Base-by-base conservation (phyloP, 2,888 invertebrate genomes). In the Heliconius ethilla region DNA sequence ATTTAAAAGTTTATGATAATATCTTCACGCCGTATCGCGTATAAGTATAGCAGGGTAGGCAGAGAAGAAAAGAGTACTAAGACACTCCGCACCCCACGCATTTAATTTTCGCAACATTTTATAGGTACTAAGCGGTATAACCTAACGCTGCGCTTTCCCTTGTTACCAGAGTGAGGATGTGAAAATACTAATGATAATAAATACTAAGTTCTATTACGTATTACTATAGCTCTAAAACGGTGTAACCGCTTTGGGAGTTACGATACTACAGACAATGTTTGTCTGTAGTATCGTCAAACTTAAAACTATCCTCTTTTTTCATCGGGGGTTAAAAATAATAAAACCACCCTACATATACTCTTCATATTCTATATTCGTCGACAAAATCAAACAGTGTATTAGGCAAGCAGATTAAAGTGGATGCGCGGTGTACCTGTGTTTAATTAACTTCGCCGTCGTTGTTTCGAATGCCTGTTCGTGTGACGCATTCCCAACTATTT, bases 371-470 rank as follows among this genome's bases (percentile, higher is more conserved):
- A 59, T 22, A 59, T n/a, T 9, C 59, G 59, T 59, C 63, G 40
- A 62, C 37, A 22, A 63, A 74, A 74, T 63, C 74, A 45, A 74
- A 63, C 37, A 22, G 27, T 37, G 18, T 63, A 63, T 74, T 63
- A 74, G 27, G n/a, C 40, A 13, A 74, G 62, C 62, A 63, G 63
- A 74, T 74, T 74, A 74, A 74, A 40, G 45, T 74, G 74, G 40
- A 74, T 63, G 55, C 27, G 74, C 63, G 74, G 63, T 74, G 62
- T 74, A 74, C 74, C 74, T 63, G 63, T 45, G 62, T 63, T 74
- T 63, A 63, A 74, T 74, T 74, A 74, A 74, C 62, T 74, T 63
- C 63, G 63, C 63, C 37, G 37, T 74, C 59, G 27, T 74, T 62
- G 63, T 63, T 74, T 27, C 73, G 40, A 63, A 74, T 62, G 25